Conservation (phyloP, 2,888 invertebrate genomes). For the Yponomeuta evonymella region DNA sequence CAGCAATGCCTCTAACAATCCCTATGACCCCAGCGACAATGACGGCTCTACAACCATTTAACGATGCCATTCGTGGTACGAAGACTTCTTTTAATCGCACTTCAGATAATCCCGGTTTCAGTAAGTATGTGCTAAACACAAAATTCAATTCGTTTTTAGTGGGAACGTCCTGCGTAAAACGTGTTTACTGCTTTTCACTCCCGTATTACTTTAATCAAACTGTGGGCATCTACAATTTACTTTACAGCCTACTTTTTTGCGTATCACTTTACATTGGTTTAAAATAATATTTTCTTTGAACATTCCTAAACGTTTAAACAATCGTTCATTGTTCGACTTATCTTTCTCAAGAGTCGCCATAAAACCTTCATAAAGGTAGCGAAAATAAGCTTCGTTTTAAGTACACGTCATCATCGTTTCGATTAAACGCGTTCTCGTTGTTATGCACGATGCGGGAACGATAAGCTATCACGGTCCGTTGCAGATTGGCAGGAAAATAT, state of each 20-base stretch:
- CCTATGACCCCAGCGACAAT: not conserved
- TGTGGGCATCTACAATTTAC: not conserved
- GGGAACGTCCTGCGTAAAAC: slow-evolving; percentile 38
- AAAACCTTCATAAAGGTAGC: slow-evolving; percentile 53
- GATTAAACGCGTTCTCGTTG: slow-evolving; percentile 58
- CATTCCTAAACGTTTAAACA: slow-evolving; percentile 22
- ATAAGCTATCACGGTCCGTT: slow-evolving; percentile 68
- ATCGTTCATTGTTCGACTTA: slow-evolving; percentile 19
- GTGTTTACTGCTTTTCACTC: slow-evolving; percentile 33
- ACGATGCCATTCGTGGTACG: slow-evolving; percentile 7
- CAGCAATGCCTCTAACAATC: not conserved
- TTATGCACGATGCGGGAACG: slow-evolving; percentile 62
- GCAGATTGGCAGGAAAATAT: slow-evolving; percentile 70
- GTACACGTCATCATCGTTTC: slow-evolving; percentile 57
- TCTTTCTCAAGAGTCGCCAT: slow-evolving; percentile 25
- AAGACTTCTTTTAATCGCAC: slow-evolving; percentile 30
- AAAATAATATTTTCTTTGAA: not conserved
- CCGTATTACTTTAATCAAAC: not conserved
- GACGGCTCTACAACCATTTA: slow-evolving; percentile 1
- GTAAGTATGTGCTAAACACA: slow-evolving; percentile 44
- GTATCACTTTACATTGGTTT: not conserved
- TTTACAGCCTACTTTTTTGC: not conserved
- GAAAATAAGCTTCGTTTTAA: slow-evolving; percentile 62
- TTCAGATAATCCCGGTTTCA: slow-evolving; percentile 25
- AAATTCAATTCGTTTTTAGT: slow-evolving; percentile 55